Evolutionary conservation across 2,888 invertebrate genomes (phyloP), one percentile per base, ranked within the genome.

Genomic region (Plagiodera versicolora): DNA sequence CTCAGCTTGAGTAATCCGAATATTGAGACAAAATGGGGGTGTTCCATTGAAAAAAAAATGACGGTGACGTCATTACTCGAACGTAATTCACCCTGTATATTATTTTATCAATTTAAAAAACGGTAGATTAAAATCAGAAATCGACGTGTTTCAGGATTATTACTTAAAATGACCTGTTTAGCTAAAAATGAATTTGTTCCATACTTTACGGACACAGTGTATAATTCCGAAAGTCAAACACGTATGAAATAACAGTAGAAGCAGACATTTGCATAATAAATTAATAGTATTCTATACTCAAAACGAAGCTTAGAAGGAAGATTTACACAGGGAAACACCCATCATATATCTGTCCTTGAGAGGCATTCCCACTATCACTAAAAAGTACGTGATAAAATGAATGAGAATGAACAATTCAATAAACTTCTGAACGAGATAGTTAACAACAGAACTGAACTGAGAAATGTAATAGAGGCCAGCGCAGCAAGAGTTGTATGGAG

Each of bases 401-500:
- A 24, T 48, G 2, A 20, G 44, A 53, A 53, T 53, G 20, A 39
- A 32, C 24, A 48, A 24, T 48, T 48, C 20, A 48, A 17, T 48
- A 11, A 48, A 24, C 48, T 48, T 9, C 19, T 48, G 48, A 48
- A 48, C n/a, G 39, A 32, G 19, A 18, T 53, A 35, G 39, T 19
- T 9, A 19, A 44, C 16, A 45, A 54, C 45, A 44, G 54, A 46
- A 19, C 28, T n/a, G 53, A 54, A 54, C 19, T 54, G 44, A 54
- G 24, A 24, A 44, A 39, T 20, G 45, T 1, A 8, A 54, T 54
- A 24, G 54, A 54, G 20, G 45, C 54, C n/a, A 24, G 24, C n/a
- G 45, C 44, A 24, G 45, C 14, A 14, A 44, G 45, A n/a, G 16
- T 54, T 44, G 14, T 14, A 11, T 44, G 44, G 45, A 54, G 45